Conservation (phyloP, 2,113 vertebrate species). For the Hemiscyllium ocellatum region DNA sequence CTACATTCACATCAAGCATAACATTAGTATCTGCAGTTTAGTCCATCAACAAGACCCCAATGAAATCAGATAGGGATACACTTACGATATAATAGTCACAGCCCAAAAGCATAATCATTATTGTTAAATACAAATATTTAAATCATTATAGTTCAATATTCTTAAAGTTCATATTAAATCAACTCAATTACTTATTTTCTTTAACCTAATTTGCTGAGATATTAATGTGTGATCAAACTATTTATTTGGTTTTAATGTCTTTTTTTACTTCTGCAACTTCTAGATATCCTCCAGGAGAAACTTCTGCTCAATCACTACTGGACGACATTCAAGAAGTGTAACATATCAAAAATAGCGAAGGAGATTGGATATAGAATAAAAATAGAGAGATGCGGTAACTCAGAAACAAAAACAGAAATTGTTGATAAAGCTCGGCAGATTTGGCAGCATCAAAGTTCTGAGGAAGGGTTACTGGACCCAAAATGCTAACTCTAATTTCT, state of each 20-base stretch:
- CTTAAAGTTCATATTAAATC: background rate
- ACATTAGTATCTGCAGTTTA: background rate
- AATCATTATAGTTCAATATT: background rate
- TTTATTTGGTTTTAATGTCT: background rate
- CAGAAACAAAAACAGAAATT: too few species aligned
- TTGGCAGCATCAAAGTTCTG: too few species aligned
- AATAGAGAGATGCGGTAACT: too few species aligned
- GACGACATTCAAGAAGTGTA: too few species aligned
- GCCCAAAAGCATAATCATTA: background rate
- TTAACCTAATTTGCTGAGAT: background rate
- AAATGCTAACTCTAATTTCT: too few species aligned
- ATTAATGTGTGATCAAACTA: background rate
- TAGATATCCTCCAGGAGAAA: background rate
- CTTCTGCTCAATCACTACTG: too few species aligned
- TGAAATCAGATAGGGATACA: background rate
- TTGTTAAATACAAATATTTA: too few species aligned
- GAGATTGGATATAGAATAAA: too few species aligned
- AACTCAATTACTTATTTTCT: background rate
- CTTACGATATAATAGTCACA: background rate
- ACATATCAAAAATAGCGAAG: too few species aligned
- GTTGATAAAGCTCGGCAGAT: too few species aligned
- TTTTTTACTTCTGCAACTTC: background rate
- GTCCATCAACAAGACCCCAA: background rate
- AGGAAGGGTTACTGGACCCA: too few species aligned
- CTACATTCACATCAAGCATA: background rate